Base-by-base conservation (phyloP, 2,797 vertebrate species). In the Sparidentex hasta region DNA sequence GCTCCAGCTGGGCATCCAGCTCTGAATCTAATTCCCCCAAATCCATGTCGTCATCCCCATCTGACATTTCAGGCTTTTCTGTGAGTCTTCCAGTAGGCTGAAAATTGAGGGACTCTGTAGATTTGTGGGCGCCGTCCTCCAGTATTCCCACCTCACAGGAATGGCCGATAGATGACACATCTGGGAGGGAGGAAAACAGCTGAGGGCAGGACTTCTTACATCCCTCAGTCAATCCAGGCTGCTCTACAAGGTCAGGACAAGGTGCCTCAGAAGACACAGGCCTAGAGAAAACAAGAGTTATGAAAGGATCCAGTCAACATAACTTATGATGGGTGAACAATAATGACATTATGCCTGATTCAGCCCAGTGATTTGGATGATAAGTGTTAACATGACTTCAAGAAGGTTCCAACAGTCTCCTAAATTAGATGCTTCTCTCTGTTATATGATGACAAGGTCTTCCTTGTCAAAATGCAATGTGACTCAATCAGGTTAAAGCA, bases 211-310 rank as follows among this genome's bases (percentile, higher is more conserved):
- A 77, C 59, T 88, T 92, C 52, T 74, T 84, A 63, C 25, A 78
- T 38, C 17, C 70, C 50, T 85, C 80, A 1, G 56, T 79, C 64
- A 85, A 76, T 73, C 67, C 77, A 65, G 91, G 88, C 48, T 88
- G 90, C 44, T 82, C 93, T 16, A 95, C 92, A n/a, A 95, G 86
- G 82, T 95, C 95, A 71, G 94, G 95, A 73, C 80, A 88, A 71
- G 81, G 76, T 47, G 79, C 79, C 68, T 77, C 78, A 78, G 83
- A 81, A 44, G 81, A 71, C 14, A 65, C 3, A 4, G 25, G 62
- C 73, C 94, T 95, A 50, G 41, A 80, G 23, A 48, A 50, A 75
- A 67, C n/a, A 72, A 56, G 20, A 65, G 3, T 38, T 33, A 41
- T 8, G 21, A 72, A 44, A 38, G 25, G 21, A 14, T 44, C 27